Base-by-base conservation (phyloP, 2,113 vertebrate species). In the Scomber scombrus region DNA sequence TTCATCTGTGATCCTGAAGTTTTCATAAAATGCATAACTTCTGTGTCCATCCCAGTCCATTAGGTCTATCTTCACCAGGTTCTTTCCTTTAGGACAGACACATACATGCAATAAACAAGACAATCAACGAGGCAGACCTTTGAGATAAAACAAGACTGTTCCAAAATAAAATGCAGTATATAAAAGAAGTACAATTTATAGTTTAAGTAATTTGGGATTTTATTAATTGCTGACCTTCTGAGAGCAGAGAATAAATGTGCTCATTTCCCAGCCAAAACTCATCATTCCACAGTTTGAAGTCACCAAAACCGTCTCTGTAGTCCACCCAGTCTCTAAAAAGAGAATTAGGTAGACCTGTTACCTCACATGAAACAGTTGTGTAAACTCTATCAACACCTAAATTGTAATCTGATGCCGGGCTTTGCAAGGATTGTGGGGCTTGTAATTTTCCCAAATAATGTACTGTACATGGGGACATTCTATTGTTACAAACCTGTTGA, bases 231-330 rank as follows among this genome's bases (percentile, higher is more conserved):
- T 85, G 82, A 97, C 97, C 96, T 89, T 90, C 90, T 60, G 89
- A n/a, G 0, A 97, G 93, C 21, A 98, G 90, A 43, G 94, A 85
- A 69, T 95, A 64, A 69, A 97, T 97, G 74, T 95, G 93, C 54
- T 98, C 95, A 0, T 98, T 98, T 34, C 97, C 97, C 85, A 98
- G 90, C 97, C 97, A 98, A 71, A 97, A 96, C 92, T 98, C 97
- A 90, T 97, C 97, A 51, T 96, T 96, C 85, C 93, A 95, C 75
- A 88, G 84, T 84, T 96, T 95, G 82, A 97, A 96, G 88, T 95
- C 88, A 46, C 97, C 97, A 94, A 97, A 98, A 26, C 97, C 97
- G 34, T 95, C 92, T 91, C 91, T 96, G 89, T 98, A 98, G 74
- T 97, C 96, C 63, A 94, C 93, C 97, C 97, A 98, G 76, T 95